Base-by-base conservation (phyloP, 2,888 invertebrate genomes). In the Heliconius aoede region DNA sequence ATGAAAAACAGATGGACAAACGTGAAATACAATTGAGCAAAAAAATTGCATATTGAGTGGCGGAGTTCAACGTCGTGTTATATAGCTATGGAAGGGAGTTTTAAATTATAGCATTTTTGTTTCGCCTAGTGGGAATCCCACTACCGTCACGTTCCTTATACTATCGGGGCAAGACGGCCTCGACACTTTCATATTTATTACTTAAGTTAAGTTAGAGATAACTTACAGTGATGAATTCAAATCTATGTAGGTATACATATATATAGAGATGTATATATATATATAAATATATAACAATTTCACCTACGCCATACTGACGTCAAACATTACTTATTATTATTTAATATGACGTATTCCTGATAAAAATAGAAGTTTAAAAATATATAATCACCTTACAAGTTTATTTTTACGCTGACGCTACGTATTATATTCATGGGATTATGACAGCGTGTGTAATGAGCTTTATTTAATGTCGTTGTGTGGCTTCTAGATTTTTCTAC, bases 401-500 rank as follows among this genome's bases (percentile, higher is more conserved):
- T 69, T 69, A 69, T 69, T 69, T 69, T 69, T 69, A 32, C n/a
- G 69, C 72, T 60, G 72, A 72, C 72, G 36, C 72, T 60, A 60
- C 36, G 21, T 72, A 60, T 24, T 60, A 72, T 60, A 36, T 36
- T 26, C 30, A 60, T 40, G 26, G 72, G 72, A 72, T 72, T 72
- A 72, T 61, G 72, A 72, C 72, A 36, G 71, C 60, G 36, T 72
- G 36, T 51, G 30, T 75, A 75, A 75, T 69, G 28, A 60, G 75
- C 32, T 75, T 71, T 71, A 36, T 62, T 62, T 61, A 51, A 62
- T 32, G 51, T 13, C 24, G n/a, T 61, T 62, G 24, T 71, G 58
- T 32, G 74, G 75, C 69, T 68, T 75, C 75, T 71, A 36, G 75
- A 71, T 71, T 61, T 62, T 61, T 51, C 74, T 75, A 62, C 46